Evolutionary conservation across 2,113 vertebrate genomes (phyloP).

Genomic region (Sinocyclocheilus maitianheensis): DNA sequence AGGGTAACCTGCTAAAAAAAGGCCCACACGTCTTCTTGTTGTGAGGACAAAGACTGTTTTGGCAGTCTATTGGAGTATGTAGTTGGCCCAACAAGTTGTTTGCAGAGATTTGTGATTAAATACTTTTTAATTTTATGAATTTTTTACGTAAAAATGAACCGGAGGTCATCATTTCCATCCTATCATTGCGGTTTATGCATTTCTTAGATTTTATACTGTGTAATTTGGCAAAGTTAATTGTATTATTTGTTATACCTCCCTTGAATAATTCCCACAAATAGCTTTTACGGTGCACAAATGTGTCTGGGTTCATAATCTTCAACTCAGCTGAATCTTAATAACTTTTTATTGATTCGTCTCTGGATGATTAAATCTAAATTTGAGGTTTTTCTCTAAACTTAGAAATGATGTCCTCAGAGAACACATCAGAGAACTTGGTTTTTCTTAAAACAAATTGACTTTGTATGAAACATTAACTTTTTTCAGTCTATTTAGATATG

Average conservation of each 20-base stretch:
- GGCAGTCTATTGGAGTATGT: not conserved
- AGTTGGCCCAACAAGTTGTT: not conserved
- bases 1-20: constrained; percentile 20
- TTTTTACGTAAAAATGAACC: not conserved
- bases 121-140: not conserved
- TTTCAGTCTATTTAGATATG: not conserved
- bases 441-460: not conserved
- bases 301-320: not conserved
- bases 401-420: constrained; percentile 6
- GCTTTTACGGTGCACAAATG: not conserved
- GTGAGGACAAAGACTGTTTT: constrained; percentile 14
- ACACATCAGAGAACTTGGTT: not conserved
- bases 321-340: constrained; percentile 21
- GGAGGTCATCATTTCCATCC: not conserved
- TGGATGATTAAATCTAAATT: constrained; percentile 14
- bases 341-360: constrained; percentile 34
- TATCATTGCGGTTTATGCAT: not conserved
- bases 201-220: not conserved
- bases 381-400: not conserved
- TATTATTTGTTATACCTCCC: not conserved
- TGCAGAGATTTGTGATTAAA: not conserved
- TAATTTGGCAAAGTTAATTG: not conserved
- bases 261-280: constrained; percentile 13
- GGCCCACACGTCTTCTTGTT: not conserved
- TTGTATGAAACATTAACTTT: not conserved